Evolutionary conservation across 1,140 invertebrate species (phyloP), one percentile per base, ranked within the genome.

Genomic region (Notospermus geniculatus): DNA sequence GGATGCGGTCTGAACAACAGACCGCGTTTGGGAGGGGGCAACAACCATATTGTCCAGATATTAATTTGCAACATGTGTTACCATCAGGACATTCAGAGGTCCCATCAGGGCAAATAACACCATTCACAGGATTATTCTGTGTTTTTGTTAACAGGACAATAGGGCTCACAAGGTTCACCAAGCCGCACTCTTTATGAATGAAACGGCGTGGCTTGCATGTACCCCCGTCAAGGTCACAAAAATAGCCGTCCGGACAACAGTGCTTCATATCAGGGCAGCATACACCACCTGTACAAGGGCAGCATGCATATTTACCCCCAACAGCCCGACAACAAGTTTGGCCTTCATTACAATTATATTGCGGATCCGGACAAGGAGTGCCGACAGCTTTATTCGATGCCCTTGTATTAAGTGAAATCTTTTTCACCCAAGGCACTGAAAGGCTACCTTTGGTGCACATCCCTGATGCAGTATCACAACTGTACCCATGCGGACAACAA

Each of bases 271-370:
- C 74, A 60, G 55, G 60, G 59, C 76, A 78, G 58, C 76, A 78
- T 13, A 73, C 71, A 36, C 74, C 76, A 67, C 66, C 60, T 23
- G 67, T 59, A 23, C 73, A 67, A 11, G 81, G 79, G 65, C 82
- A 83, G 54, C 82, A 83, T 25, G 80, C 81, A 53, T 71, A 83
- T 2, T 65, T 43, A 19, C 62, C 70, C 53, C 19, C n/a, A 0
- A 17, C 52, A 25, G 72, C 11, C 25, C 58, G 46, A 63, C 77
- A 80, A 54, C 77, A 79, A 11, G 78, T 80, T 17, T 63, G 62
- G 22, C 59, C 64, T 60, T 68, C 63, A 13, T 76, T 75, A 65
- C 79, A 80, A n/a, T 50, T 73, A 57, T 27, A 63, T 66, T 19
- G 19, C 25, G 11, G 55, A 66, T 71, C 23, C 68, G 65, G 62